phyloP scores from a whole-genome alignment of 2,113 vertebrate genomes.

The Malurus alboscapulatus region DNA sequence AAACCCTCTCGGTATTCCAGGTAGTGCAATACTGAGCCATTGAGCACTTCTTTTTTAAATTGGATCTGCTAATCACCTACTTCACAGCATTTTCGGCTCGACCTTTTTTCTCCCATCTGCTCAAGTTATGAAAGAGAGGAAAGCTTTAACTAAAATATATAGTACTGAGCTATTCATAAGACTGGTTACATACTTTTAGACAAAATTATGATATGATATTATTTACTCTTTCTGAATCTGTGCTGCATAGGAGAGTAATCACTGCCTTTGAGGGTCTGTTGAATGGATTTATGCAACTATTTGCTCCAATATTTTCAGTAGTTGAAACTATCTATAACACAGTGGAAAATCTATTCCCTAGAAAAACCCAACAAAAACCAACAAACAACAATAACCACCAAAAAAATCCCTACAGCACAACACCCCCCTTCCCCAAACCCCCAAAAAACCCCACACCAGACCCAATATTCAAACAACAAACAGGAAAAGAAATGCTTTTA shows the following conservation, averaged over 20 bases:
- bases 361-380: neutral
- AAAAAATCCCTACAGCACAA: neutral
- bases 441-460: neutral
- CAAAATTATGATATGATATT: neutral
- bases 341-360: neutral
- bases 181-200: neutral
- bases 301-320: neutral
- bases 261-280: neutral
- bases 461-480: neutral
- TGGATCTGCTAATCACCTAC: neutral
- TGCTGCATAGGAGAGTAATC: neutral
- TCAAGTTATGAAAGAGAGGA: neutral
- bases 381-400: neutral
- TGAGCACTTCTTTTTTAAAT: neutral
- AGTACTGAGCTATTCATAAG: neutral
- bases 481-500: neutral
- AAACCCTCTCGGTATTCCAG: neutral
- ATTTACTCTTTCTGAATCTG: neutral
- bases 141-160: neutral
- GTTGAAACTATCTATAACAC: neutral
- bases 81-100: neutral
- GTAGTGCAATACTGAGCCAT: neutral
- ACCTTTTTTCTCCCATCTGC: neutral
- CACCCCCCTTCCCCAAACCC: neutral
- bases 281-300: neutral